A percentile compares a stretch with the other conserved stretches of the same genome.
Conservation (phyloP, 2,797 vertebrate species). For the Macrochelys suwanniensis region DNA sequence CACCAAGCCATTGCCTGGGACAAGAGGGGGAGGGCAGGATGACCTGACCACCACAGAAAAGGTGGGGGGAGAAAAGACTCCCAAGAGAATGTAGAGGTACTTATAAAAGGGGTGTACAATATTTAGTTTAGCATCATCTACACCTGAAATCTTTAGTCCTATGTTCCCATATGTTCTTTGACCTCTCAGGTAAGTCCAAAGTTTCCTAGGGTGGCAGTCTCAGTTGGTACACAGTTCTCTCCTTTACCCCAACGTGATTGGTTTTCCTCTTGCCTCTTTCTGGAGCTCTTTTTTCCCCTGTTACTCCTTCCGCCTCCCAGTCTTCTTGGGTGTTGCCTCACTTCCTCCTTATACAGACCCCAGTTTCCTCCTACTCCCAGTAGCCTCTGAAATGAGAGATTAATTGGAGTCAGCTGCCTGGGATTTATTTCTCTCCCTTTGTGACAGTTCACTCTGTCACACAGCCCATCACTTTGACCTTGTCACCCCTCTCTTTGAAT, state of each 20-base stretch:
- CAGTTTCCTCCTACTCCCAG: not conserved
- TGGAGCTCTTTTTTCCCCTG: not conserved
- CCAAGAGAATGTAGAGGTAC: no score
- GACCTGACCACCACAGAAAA: no score
- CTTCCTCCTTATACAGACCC: not conserved
- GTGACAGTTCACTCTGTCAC: not conserved
- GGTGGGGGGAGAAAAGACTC: no score
- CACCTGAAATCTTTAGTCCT: no score
- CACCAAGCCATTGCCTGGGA: no score
- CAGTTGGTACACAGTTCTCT: no score
- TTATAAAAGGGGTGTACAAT: no score
- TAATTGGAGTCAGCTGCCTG: not conserved
- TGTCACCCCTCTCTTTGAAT: not conserved
- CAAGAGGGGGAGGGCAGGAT: no score
- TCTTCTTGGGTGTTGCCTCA: not conserved
- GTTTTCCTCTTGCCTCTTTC: not conserved
- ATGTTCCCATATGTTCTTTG: no score
- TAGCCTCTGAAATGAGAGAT: not conserved
- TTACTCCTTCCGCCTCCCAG: not conserved
- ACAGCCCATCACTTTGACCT: not conserved
- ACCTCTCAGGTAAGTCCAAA: no score
- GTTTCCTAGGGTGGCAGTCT: no score
- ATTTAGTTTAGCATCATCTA: no score
- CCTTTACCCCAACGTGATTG: not conserved
- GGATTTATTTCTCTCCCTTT: not conserved